Percentiles rank a stretch among this genome's conserved stretches.
Evolutionary conservation across 1,140 invertebrate species (phyloP).

Genomic region (Drosophila bocki): DNA sequence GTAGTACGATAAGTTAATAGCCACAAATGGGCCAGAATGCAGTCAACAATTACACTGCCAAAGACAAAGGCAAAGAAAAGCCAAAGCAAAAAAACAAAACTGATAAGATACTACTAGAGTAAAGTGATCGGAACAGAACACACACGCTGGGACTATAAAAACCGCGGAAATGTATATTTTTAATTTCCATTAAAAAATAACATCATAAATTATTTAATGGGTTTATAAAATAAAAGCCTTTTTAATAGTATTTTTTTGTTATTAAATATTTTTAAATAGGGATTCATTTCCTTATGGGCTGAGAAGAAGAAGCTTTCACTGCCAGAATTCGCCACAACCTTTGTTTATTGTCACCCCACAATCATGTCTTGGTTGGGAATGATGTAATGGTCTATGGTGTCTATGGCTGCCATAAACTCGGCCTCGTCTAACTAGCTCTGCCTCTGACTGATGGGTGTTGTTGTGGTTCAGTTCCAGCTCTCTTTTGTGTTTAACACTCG

Average conservation of each 20-base stretch:
- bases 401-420: constrained; percentile 27
- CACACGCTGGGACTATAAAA: background rate
- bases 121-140: constrained; percentile 4
- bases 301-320: constrained; percentile 20
- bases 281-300: background rate
- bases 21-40: constrained; percentile 33
- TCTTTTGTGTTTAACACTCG: constrained; percentile 33
- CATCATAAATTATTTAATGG: background rate
- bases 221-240: background rate
- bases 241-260: background rate
- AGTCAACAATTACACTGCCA: constrained; percentile 42
- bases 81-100: constrained; percentile 2
- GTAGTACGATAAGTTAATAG: constrained; percentile 39
- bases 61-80: constrained; percentile 34
- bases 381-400: constrained; percentile 56
- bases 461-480: constrained; percentile 8
- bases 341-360: constrained; percentile 19
- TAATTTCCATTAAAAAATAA: background rate
- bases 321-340: constrained; percentile 10
- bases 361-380: constrained; percentile 38
- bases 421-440: constrained; percentile 32
- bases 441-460: constrained; percentile 4
- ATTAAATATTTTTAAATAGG: background rate
- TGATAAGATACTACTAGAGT: constrained; percentile 30
- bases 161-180: background rate